Base-by-base conservation (phyloP, 2,888 invertebrate genomes). In the Conchocele bisecta region DNA sequence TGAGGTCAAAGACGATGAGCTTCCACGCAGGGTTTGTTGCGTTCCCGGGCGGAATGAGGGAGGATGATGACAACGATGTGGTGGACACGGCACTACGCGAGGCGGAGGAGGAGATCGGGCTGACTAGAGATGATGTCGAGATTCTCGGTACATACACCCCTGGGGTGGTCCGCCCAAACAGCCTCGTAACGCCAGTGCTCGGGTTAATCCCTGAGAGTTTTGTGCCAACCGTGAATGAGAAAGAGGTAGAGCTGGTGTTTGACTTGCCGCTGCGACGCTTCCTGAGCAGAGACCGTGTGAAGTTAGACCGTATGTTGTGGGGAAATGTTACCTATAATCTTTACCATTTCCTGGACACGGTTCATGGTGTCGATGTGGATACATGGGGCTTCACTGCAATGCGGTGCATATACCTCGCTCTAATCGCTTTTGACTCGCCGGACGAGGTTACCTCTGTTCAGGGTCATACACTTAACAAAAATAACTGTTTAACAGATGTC, bases 31-130 rank as follows among this genome's bases (percentile, higher is more conserved):
- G 88, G 1, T 56, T 79, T 3, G 87, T 89, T 4, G 83, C 88
- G 3, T 90, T 91, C 71, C 90, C 90, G 13, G 91, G 91, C 2
- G 91, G 91, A 5, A 79, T 68, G 42, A 63, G 73, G 42, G 90
- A 90, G 48, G 72, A 80, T 13, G 28, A 9, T 2, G 91, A 91
- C 59, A 41, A 48, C 20, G 82, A 86, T 60, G 86, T 83, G 20
- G 68, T 85, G 29, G 79, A 81, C 11, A 89, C 90, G 20, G 88
- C 89, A 13, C 69, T 89, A 13, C 69, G 91, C 39, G 91, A 91
- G 73, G 86, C 90, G 2, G 69, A 87, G 20, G 91, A 91, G 70
- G 91, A 91, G 74, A 86, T 90, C 26, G 90, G 90, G 1, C 72
- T 91, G 28, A 35, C 68, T 5, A 81, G 77, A 15, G 35, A 71